phyloP scores from a whole-genome alignment of 2,888 invertebrate species.

The Acronicta aceris region DNA sequence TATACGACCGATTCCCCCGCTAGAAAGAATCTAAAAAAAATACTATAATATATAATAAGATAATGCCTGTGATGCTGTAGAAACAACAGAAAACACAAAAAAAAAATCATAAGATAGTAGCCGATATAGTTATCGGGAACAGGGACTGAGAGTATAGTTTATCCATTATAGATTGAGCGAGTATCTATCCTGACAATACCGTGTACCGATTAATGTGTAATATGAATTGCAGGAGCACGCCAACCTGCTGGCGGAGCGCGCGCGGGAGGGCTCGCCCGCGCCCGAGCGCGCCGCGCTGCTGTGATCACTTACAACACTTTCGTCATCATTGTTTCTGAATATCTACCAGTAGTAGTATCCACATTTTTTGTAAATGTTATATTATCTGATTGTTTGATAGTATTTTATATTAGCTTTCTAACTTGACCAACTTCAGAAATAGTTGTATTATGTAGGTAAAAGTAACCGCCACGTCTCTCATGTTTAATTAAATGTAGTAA shows the following conservation, averaged over 20 bases:
- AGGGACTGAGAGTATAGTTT: no score
- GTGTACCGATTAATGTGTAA: neutral
- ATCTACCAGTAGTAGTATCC: slow-evolving; percentile 20
- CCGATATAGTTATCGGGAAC: no score
- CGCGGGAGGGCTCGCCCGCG: slow-evolving; percentile 55
- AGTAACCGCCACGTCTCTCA: neutral
- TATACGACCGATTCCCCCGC: no score
- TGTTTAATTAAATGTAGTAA: no score
- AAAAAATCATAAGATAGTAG: no score
- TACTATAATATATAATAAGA: no score
- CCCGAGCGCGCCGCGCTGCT: slow-evolving; percentile 77
- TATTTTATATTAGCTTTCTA: slow-evolving; percentile 11
- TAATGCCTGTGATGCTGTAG: no score
- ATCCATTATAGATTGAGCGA: no score
- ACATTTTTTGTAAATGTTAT: neutral
- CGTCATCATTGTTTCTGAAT: neutral
- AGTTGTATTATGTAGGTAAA: slow-evolving; percentile 12
- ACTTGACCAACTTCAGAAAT: slow-evolving; percentile 33
- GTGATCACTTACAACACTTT: slow-evolving; percentile 41
- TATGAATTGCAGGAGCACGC: slow-evolving; percentile 64
- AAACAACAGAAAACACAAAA: no score
- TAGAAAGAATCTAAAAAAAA: no score
- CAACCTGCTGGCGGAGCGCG: slow-evolving; percentile 67
- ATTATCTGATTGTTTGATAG: no score
- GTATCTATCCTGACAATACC: no score